These are phyloP conservation scores for Aleiodes testaceus DNA, from an alignment of 2,888 invertebrate species.

Conservation along the genomic window DNA sequence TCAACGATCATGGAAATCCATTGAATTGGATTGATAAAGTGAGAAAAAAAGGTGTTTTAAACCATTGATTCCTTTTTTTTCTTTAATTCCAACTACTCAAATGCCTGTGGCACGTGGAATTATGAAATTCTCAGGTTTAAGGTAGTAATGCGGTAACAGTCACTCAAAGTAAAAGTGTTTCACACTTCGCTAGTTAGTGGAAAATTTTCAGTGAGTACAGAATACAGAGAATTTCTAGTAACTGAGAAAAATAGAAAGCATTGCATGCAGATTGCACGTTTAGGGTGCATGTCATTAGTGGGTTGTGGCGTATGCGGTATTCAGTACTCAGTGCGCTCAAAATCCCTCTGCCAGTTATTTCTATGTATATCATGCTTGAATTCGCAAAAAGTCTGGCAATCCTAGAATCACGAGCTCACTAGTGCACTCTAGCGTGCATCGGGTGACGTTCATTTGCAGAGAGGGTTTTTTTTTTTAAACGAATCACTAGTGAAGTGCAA, in stretches of 20 bases:
- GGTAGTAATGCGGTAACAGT: constrained; percentile 44
- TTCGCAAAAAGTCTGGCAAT: constrained; percentile 2
- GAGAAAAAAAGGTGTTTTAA: too few species aligned
- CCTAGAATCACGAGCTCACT: not conserved
- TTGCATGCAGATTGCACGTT: constrained; percentile 13
- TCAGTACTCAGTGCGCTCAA: not conserved
- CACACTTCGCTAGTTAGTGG: constrained; percentile 56
- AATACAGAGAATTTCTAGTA: too few species aligned
- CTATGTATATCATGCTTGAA: not conserved
- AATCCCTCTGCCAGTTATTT: not conserved
- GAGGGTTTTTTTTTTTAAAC: too few species aligned
- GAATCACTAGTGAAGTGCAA: too few species aligned
- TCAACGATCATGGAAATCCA: too few species aligned
- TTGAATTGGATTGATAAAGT: too few species aligned
- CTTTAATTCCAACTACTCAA: too few species aligned
- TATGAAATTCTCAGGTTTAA: constrained; percentile 53
- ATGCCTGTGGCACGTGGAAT: constrained; percentile 51
- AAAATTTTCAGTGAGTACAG: not conserved
- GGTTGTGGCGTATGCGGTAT: constrained; percentile 22
- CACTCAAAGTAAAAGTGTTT: constrained; percentile 60
- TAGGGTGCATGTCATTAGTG: constrained; percentile 52
- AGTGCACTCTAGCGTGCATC: not conserved
- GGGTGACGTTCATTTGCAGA: not conserved
- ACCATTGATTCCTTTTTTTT: too few species aligned
- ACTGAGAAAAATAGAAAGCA: not conserved